phyloP scores from a whole-genome alignment of 1,140 invertebrate genomes.

The Atopsyche davidsoni region DNA sequence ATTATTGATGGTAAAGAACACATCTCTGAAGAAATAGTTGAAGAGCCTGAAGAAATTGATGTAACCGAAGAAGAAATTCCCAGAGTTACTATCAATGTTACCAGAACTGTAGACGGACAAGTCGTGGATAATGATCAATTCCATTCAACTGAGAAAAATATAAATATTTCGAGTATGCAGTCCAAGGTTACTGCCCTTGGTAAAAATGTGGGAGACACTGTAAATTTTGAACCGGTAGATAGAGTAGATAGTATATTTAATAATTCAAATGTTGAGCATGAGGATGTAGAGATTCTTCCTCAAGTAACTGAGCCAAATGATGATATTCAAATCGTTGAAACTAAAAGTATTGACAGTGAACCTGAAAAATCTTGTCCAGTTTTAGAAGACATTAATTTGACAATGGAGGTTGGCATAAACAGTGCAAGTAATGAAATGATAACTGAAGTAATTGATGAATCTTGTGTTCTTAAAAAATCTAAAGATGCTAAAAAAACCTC shows the following conservation, averaged over 20 bases:
- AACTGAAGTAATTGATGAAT: constrained; percentile 17
- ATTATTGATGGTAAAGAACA: constrained; percentile 79
- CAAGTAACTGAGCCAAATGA: too few relatives aligned
- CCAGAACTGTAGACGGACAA: constrained; percentile 51
- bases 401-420: not conserved
- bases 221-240: constrained; percentile 31
- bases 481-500: constrained; percentile 1
- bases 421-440: constrained; percentile 4
- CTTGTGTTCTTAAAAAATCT: not conserved
- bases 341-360: too few relatives aligned
- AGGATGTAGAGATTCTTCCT: too few relatives aligned
- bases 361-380: not conserved
- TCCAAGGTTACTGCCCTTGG: too few relatives aligned
- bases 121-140: constrained; percentile 45
- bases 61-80: constrained; percentile 66
- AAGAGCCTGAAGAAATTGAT: constrained; percentile 77
- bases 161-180: too few relatives aligned
- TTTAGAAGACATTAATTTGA: not conserved
- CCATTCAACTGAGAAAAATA: constrained; percentile 31
- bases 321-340: too few relatives aligned
- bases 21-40: constrained; percentile 71
- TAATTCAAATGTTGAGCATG: constrained; percentile 18
- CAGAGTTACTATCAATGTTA: constrained; percentile 66
- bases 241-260: constrained; percentile 20
- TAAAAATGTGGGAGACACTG: constrained; percentile 15